phyloP scores from a whole-genome alignment of 2,888 invertebrate genomes.

The Antheraea yamamai region DNA sequence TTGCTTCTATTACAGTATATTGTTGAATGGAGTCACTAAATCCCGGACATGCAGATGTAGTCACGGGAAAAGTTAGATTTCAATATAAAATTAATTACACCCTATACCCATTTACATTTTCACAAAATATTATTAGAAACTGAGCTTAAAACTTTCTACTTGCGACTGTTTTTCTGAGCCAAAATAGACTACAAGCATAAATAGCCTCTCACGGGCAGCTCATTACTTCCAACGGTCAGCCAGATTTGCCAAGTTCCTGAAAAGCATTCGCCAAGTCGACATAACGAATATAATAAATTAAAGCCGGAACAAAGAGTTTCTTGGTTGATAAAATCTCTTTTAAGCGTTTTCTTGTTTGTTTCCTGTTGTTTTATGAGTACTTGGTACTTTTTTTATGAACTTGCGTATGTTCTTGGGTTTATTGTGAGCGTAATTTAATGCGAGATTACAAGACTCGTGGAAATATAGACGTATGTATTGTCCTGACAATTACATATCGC shows the following conservation, averaged over 20 bases:
- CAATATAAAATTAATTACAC: background rate
- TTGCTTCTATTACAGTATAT: no score
- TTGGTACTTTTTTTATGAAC: constrained; percentile 13
- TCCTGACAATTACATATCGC: background rate
- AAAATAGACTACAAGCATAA: constrained; percentile 11
- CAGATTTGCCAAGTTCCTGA: constrained; percentile 48
- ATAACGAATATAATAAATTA: constrained; percentile 33
- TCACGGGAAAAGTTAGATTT: background rate
- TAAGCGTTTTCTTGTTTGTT: constrained; percentile 32
- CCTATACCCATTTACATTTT: background rate
- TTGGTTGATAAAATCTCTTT: constrained; percentile 18
- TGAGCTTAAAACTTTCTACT: constrained; percentile 9
- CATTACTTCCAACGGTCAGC: constrained; percentile 59
- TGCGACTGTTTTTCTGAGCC: constrained; percentile 16
- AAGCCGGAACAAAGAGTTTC: constrained; percentile 19
- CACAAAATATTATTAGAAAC: background rate
- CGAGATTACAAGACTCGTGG: background rate
- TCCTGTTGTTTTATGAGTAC: constrained; percentile 20
- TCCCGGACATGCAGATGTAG: no score
- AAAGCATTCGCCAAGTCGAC: constrained; percentile 36
- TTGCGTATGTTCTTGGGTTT: constrained; percentile 4
- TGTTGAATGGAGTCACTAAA: no score
- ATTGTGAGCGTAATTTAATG: constrained; percentile 1
- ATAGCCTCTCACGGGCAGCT: constrained; percentile 39
- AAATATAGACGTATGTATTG: background rate